Base-by-base conservation (phyloP, 64 coral and sea anemone species). In the Platygyra sinensis region DNA sequence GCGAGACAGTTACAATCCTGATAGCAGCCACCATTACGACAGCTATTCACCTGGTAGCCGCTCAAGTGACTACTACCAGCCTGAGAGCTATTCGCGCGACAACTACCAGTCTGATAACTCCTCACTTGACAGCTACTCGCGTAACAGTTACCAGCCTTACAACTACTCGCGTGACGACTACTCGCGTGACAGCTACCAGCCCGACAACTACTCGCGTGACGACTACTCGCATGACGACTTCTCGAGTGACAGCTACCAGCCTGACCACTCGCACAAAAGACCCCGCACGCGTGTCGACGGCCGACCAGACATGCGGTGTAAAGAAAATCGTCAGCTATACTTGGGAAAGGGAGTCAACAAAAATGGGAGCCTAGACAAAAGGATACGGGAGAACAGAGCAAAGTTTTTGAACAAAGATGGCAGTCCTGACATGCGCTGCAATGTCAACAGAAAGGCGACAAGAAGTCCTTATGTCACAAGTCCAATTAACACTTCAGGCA, bases 231-330 rank as follows among this genome's bases (percentile, higher is more conserved):
- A 5, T 69, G 65, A 27, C 54, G 1, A 2, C 11, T 25, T 0
- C 22, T 20, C 13, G 46, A 1, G 22, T 25, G 49, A 19, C 5
- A 51, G 19, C 46, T 24, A 78, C 22, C 42, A 28, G 17, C 5
- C 76, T 57, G 54, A 57, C 54, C 54, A 16, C 54, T 57, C 10
- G 1, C 54, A 16, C 2, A 6, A 20, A 27, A 27, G 24, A 27
- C 65, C n/a, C 24, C 1, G n/a, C 22, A 29, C 22, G 55, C 3
- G 62, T 36, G 9, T 57, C 15, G 79, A 81, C 30, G 79, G 79
- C 28, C 79, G 67, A 18, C 75, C 87, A 71, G 87, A 89, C 50
- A 79, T 89, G 87, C 75, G 87, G 19, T 49, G n/a, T 17, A 79
- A 71, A 80, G 67, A 28, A 79, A 89, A 89, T 25, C 76, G 87